phyloP scores from a whole-genome alignment of 1,140 invertebrate species.

The Brachystomella parvula region DNA sequence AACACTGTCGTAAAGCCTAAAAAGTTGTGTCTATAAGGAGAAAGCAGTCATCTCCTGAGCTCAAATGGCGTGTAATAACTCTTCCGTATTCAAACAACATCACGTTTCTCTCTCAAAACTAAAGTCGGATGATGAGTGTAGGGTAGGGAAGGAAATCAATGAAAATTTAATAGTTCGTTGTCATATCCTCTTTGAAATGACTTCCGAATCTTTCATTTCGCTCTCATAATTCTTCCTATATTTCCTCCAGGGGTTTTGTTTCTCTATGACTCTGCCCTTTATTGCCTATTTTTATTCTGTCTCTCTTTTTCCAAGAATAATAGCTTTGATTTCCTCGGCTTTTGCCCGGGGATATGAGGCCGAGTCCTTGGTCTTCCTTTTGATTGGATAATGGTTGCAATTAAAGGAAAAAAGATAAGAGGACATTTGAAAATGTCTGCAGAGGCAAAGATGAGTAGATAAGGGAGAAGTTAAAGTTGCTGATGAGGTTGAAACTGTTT shows the following conservation, averaged over 20 bases:
- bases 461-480: background rate
- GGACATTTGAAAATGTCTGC: background rate
- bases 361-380: background rate
- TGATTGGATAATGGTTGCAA: slow-evolving; percentile 1
- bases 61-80: too few relatives aligned
- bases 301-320: background rate
- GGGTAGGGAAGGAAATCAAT: slow-evolving; percentile 2
- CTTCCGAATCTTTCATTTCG: too few relatives aligned
- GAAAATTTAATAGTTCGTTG: slow-evolving; percentile 6
- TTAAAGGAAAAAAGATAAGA: background rate
- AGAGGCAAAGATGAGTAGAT: background rate
- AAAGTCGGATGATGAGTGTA: too few relatives aligned
- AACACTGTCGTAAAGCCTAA: too few relatives aligned
- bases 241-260: too few relatives aligned
- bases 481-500: background rate
- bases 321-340: background rate
- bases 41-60: too few relatives aligned
- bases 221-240: too few relatives aligned
- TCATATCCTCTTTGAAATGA: background rate
- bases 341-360: background rate
- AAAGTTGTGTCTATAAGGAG: too few relatives aligned
- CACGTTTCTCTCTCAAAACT: too few relatives aligned
- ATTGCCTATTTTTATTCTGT: too few relatives aligned
- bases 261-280: too few relatives aligned
- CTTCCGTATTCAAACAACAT: background rate